Evolutionary conservation across 1,140 invertebrate species (phyloP).

Genomic region (Mycetomoellerius zeteki): DNA sequence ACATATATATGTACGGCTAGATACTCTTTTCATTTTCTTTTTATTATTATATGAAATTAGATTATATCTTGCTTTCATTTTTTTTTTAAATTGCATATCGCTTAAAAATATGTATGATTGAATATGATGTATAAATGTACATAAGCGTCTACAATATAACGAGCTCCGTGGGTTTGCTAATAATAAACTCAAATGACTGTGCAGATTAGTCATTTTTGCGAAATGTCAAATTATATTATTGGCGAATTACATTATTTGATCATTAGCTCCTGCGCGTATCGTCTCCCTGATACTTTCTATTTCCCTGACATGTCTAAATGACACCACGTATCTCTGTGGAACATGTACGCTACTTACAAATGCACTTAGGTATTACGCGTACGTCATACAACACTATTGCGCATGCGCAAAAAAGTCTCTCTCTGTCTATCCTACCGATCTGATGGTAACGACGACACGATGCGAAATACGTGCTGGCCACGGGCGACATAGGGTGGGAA

Average conservation of each 20-base stretch:
- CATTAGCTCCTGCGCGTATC: not conserved
- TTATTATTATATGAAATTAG: not conserved
- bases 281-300: not conserved
- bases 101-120: not conserved
- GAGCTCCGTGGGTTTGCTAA: not conserved
- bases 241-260: not conserved
- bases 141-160: not conserved
- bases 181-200: not conserved
- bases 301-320: not conserved
- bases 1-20: not conserved
- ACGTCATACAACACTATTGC: slow-evolving; percentile 13
- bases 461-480: slow-evolving; percentile 77
- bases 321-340: not conserved
- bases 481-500: slow-evolving; percentile 61
- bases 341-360: slow-evolving; percentile 16
- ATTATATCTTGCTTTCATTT: not conserved
- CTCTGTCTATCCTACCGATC: slow-evolving; percentile 15
- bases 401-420: slow-evolving; percentile 11
- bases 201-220: not conserved
- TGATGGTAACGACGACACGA: slow-evolving; percentile 78
- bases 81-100: not conserved
- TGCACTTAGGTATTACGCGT: slow-evolving; percentile 9
- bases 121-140: not conserved
- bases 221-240: not conserved
- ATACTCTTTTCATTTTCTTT: not conserved